These are phyloP conservation scores for Parauchenoglanis ngamensis DNA, from an alignment of 2,797 vertebrate species.

Conservation along the genomic window DNA sequence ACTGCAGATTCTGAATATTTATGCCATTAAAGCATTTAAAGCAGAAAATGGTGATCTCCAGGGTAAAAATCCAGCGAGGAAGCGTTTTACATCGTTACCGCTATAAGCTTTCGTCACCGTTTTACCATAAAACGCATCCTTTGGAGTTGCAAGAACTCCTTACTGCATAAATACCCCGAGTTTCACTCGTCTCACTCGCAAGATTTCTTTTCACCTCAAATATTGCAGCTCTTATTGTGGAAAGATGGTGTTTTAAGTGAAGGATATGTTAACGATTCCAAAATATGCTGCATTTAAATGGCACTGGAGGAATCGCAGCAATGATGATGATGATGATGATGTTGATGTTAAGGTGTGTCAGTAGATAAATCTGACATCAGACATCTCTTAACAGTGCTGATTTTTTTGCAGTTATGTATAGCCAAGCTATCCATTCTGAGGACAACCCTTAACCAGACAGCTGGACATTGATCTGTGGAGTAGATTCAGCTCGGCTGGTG, in stretches of 20 bases:
- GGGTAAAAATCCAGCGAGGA: constrained; percentile 3
- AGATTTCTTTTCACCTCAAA: constrained; percentile 4
- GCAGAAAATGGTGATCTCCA: constrained; percentile 15
- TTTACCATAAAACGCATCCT: constrained; percentile 36
- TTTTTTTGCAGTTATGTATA: background rate
- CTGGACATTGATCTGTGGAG: background rate
- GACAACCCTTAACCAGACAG: background rate
- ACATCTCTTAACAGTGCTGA: background rate
- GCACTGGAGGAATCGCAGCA: background rate
- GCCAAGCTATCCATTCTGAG: background rate
- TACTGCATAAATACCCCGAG: background rate
- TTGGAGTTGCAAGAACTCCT: constrained; percentile 36
- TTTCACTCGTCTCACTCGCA: background rate
- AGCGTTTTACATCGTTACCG: constrained; percentile 10
- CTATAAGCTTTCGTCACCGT: constrained; percentile 41
- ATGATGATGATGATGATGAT: background rate
- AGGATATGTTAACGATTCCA: background rate
- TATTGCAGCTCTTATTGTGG: constrained; percentile 8
- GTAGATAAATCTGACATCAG: background rate
- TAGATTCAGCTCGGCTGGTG: background rate
- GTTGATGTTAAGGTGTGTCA: background rate
- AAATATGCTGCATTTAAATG: background rate
- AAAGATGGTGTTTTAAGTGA: constrained; percentile 21
- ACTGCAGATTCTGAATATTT: constrained; percentile 12
- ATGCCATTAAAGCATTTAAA: constrained; percentile 28